A percentile compares a stretch with the other conserved stretches of the same genome.
phyloP scores from a whole-genome alignment of 2,797 vertebrate species.

The Chelon labrosus region DNA sequence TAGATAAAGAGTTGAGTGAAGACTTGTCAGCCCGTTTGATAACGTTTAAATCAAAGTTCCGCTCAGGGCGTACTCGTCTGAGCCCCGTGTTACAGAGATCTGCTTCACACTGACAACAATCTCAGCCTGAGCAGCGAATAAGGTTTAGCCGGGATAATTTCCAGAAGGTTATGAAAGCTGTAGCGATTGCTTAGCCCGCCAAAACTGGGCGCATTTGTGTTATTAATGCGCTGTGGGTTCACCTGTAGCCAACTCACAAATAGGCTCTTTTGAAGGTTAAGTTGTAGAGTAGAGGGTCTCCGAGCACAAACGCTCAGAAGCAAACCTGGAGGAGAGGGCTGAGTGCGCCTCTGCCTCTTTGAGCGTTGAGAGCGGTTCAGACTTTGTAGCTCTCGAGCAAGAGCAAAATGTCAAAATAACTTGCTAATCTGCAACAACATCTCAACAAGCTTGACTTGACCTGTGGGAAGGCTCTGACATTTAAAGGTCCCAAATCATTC shows the following conservation, averaged over 20 bases:
- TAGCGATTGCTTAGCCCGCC: slow-evolving; percentile 61
- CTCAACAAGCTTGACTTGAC: slow-evolving; percentile 49
- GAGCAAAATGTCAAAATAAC: slow-evolving; percentile 59
- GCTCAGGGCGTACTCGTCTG: slow-evolving; percentile 57
- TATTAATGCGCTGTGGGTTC: slow-evolving; percentile 66
- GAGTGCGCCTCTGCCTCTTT: slow-evolving; percentile 18
- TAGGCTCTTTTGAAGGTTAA: slow-evolving; percentile 57
- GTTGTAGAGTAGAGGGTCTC: slow-evolving; percentile 35
- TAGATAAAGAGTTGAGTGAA: slow-evolving; percentile 67
- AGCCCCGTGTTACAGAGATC: slow-evolving; percentile 52
- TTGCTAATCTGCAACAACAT: slow-evolving; percentile 55
- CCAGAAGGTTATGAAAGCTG: slow-evolving; percentile 51
- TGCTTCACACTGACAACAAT: slow-evolving; percentile 60
- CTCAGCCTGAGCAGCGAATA: slow-evolving; percentile 48
- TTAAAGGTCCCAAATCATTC: slow-evolving; percentile 60
- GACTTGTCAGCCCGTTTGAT: slow-evolving; percentile 68
- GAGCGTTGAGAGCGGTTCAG: slow-evolving; percentile 39
- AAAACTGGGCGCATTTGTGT: slow-evolving; percentile 54
- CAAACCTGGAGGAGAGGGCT: slow-evolving; percentile 21
- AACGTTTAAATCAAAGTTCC: slow-evolving; percentile 66
- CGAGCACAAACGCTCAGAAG: slow-evolving; percentile 32
- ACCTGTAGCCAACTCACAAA: slow-evolving; percentile 56
- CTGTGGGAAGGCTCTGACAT: slow-evolving; percentile 56
- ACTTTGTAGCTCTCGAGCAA: slow-evolving; percentile 30
- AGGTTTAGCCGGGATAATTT: slow-evolving; percentile 53